Evolutionary conservation across 23 tunicate genomes (phyloP), one percentile per base, ranked within the genome.

Genomic region (Halocynthia aurantium): DNA sequence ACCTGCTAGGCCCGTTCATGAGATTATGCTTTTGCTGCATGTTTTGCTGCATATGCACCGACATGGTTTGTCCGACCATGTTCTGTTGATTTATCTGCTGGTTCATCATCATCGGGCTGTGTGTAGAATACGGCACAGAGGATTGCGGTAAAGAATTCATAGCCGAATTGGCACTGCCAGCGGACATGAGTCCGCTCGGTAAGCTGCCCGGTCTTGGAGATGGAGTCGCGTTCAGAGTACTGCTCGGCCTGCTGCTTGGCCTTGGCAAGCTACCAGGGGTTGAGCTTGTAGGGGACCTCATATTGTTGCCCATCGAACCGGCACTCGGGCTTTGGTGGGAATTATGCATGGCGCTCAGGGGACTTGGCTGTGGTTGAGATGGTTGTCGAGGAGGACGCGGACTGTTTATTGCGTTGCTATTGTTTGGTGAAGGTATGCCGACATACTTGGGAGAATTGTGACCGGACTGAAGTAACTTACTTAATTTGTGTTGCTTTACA

Each of bases 281-380:
- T n/a, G 88, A 81, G 52, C 76, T 89, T 40, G 81, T 77, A 80
- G 83, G 85, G 19, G 85, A 81, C 68, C 74, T 89, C 52, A 84
- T 80, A 57, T 77, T 82, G 66, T 74, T 81, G n/a, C 80, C 81
- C 55, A 80, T 77, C 31, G 66, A 58, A 17, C 85, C 96, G 1
- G 88, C 81, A 70, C 77, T 89, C 8, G 96, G 96, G 70, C 96
- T 89, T 61, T 89, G 96, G 85, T 84, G 76, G 57, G 95, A 74
- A 50, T 51, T 71, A 9, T 51, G 76, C 57, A 20, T 57, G 22
- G 63, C 70, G 44, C 89, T 80, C 20, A 83, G 81, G 13, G 96
- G 96, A 62, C 96, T 89, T 20, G 86, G 95, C 67, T 73, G 84
- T 15, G 96, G 96, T 61, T 80, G 95, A 7, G 87, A 52, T 12